Conservation (phyloP, 2,113 vertebrate genomes). For the Paramormyrops kingsleyae region DNA sequence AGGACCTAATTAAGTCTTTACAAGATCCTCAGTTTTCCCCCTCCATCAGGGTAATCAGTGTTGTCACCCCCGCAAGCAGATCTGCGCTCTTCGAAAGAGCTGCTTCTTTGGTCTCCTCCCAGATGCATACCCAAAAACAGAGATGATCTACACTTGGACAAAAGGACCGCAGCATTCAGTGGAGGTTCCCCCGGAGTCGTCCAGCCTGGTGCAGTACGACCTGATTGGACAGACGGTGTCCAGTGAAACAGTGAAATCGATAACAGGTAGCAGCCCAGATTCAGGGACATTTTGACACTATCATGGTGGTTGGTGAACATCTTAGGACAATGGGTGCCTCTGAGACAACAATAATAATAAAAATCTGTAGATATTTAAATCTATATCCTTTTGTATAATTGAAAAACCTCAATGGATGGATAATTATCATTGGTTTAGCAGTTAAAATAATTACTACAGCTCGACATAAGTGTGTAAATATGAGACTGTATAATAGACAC, state of each 20-base stretch:
- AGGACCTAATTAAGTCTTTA: neutral
- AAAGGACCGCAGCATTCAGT: conserved; percentile 94
- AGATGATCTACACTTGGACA: conserved; percentile 98
- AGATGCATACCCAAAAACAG: conserved; percentile 97
- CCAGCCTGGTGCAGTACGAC: conserved; percentile 96
- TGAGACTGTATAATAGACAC: neutral
- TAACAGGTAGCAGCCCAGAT: conserved; percentile 75
- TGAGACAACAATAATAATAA: neutral
- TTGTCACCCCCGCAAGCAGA: neutral
- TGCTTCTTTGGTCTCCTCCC: conserved; percentile 30
- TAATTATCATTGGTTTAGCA: neutral
- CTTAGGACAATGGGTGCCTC: neutral
- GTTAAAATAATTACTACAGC: neutral
- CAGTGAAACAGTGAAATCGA: conserved; percentile 91
- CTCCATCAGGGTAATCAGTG: neutral
- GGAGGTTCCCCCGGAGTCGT: conserved; percentile 93
- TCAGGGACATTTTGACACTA: neutral
- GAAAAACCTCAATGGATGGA: neutral
- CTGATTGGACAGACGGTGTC: conserved; percentile 93
- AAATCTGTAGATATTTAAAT: neutral
- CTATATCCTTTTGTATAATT: neutral
- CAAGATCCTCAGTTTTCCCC: neutral
- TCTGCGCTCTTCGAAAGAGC: neutral
- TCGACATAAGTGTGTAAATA: neutral
- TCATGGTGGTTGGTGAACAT: neutral